Evolutionary conservation across 2,113 vertebrate genomes (phyloP).

Genomic region (Argyrosomus japonicus): DNA sequence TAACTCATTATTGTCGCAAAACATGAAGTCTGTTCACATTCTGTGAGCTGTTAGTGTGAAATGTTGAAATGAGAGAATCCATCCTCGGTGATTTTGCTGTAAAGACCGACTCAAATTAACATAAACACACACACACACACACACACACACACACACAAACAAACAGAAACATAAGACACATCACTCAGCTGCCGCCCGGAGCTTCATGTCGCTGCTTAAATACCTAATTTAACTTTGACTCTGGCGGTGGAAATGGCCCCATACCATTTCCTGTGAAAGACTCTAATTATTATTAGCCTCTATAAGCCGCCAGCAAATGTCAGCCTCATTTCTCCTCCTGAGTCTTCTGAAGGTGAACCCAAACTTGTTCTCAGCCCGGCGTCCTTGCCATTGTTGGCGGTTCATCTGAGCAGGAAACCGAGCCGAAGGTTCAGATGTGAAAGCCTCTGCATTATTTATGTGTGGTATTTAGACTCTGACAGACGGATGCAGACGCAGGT

Average conservation of each 20-base stretch:
- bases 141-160: neutral
- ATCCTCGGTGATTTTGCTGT: neutral
- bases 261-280: slow-evolving; percentile 13
- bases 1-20: neutral
- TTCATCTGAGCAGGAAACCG: slow-evolving; percentile 46
- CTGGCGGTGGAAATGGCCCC: slow-evolving; percentile 12
- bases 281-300: slow-evolving; percentile 41
- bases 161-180: too few species aligned
- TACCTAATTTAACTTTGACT: slow-evolving; percentile 15
- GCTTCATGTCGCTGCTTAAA: slow-evolving; percentile 32
- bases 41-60: neutral
- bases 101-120: neutral
- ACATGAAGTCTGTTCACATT: neutral
- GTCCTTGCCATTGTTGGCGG: slow-evolving; percentile 30
- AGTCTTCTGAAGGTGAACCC: slow-evolving; percentile 48
- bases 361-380: slow-evolving; percentile 8
- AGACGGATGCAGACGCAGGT: slow-evolving; percentile 9
- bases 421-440: slow-evolving; percentile 56
- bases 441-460: slow-evolving; percentile 74
- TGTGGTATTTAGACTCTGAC: slow-evolving; percentile 70
- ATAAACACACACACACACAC: neutral
- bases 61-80: neutral
- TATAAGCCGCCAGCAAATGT: slow-evolving; percentile 29
- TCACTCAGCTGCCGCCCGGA: slow-evolving; percentile 9
- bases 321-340: neutral